Evolutionary conservation across 2,113 vertebrate genomes (phyloP).

Genomic region (Nothoprocta pentlandii): DNA sequence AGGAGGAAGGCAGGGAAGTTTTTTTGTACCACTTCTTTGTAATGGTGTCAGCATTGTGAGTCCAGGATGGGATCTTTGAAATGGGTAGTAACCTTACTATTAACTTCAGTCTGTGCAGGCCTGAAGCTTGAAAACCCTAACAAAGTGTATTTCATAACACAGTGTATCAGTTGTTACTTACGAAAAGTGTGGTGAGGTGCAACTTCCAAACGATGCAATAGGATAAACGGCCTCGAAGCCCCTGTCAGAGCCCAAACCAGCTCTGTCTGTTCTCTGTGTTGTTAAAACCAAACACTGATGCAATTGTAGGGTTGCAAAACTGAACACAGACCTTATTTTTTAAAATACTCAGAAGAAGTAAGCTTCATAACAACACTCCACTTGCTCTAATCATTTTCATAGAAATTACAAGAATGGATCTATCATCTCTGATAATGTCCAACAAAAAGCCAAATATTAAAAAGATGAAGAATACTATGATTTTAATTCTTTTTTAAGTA

Average conservation of each 20-base stretch:
- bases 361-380: background rate
- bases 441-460: background rate
- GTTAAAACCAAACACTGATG: background rate
- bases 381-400: background rate
- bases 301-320: background rate
- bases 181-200: background rate
- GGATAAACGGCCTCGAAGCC: background rate
- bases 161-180: background rate
- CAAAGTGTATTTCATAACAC: no score
- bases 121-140: no score
- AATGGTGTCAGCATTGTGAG: no score
- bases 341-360: background rate
- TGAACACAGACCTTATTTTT: background rate
- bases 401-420: background rate
- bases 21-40: no score
- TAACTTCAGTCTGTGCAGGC: no score
- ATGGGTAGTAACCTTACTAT: no score
- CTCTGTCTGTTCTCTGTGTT: background rate
- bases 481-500: accelerated
- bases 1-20: background rate
- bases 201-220: background rate
- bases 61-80: no score
- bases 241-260: background rate
- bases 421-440: background rate
- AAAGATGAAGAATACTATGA: background rate